A percentile compares a stretch with the other conserved stretches of the same genome.
Conservation (phyloP, 1,140 invertebrate genomes). For the Pogonomyrmex californicus region DNA sequence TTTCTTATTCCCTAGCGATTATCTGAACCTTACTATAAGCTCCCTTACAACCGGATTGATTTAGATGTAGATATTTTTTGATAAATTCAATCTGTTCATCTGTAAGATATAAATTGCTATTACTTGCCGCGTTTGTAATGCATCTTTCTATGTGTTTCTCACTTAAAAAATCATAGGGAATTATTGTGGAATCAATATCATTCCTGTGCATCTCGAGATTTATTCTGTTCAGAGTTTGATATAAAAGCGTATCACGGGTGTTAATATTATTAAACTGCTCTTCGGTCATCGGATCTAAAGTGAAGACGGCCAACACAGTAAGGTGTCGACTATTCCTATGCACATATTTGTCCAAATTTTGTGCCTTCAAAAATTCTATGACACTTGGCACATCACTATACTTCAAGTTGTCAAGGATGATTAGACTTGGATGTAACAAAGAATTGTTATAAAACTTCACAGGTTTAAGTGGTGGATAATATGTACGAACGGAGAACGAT, state of each 20-base stretch:
- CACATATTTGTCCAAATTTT: slow-evolving; percentile 32
- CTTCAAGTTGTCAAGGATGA: slow-evolving; percentile 82
- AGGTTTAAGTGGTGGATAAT: slow-evolving; percentile 62
- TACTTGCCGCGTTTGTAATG: slow-evolving; percentile 76
- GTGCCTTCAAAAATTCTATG: slow-evolving; percentile 59
- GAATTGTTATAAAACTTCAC: slow-evolving; percentile 59
- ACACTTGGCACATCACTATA: slow-evolving; percentile 69
- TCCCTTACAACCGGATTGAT: slow-evolving; percentile 82
- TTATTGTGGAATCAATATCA: slow-evolving; percentile 66
- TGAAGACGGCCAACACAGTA: slow-evolving; percentile 79
- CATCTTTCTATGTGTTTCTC: slow-evolving; percentile 77
- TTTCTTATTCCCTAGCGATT: slow-evolving; percentile 53
- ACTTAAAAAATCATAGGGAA: slow-evolving; percentile 74
- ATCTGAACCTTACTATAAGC: slow-evolving; percentile 83
- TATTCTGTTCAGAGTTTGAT: too few relatives aligned
- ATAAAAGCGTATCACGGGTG: too few relatives aligned
- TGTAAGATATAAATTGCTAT: slow-evolving; percentile 69
- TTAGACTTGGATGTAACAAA: slow-evolving; percentile 76
- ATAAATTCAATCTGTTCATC: slow-evolving; percentile 73
- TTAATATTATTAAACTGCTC: too few relatives aligned
- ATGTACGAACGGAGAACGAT: slow-evolving; percentile 69
- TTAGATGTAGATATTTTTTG: slow-evolving; percentile 68
- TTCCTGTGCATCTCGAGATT: too few relatives aligned
- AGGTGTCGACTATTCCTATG: slow-evolving; percentile 70
- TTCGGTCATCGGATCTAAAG: slow-evolving; percentile 74